phyloP scores from a whole-genome alignment of 2,888 invertebrate genomes.

The Euplagia quadripunctaria region DNA sequence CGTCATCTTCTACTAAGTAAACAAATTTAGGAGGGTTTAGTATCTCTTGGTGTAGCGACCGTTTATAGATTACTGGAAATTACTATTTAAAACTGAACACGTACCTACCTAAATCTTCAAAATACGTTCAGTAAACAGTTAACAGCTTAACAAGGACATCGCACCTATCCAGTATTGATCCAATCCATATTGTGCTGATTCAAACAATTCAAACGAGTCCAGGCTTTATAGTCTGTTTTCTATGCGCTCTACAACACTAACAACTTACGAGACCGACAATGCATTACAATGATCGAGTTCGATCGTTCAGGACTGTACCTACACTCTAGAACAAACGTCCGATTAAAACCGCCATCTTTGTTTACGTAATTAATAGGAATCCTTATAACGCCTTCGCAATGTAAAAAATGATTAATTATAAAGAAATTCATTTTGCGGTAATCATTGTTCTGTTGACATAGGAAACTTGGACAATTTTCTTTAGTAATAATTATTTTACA shows the following conservation, averaged over 20 bases:
- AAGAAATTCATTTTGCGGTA: slow-evolving; percentile 32
- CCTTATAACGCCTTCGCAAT: slow-evolving; percentile 42
- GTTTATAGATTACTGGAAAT: neutral
- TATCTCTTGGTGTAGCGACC: too few relatives aligned
- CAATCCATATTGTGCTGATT: slow-evolving; percentile 24
- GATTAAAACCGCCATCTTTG: slow-evolving; percentile 41
- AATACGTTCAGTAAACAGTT: neutral
- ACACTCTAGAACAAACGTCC: slow-evolving; percentile 27
- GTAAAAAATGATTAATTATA: slow-evolving; percentile 47
- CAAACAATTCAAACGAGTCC: slow-evolving; percentile 23
- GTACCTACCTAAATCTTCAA: neutral
- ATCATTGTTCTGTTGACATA: slow-evolving; percentile 1
- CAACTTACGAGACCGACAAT: slow-evolving; percentile 27
- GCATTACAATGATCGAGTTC: slow-evolving; percentile 45
- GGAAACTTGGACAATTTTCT: slow-evolving; percentile 20
- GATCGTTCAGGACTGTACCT: slow-evolving; percentile 29
- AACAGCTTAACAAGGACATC: slow-evolving; percentile 41
- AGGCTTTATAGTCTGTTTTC: slow-evolving; percentile 20
- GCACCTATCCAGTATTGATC: slow-evolving; percentile 41
- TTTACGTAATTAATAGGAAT: slow-evolving; percentile 52
- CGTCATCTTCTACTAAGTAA: neutral
- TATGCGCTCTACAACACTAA: slow-evolving; percentile 23
- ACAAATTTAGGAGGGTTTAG: neutral
- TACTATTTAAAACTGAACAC: neutral
- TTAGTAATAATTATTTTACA: neutral